Percentiles rank a stretch among this genome's conserved stretches.
phyloP scores from a whole-genome alignment of 2,113 vertebrate genomes.

The Erythrocercus mccallii region DNA sequence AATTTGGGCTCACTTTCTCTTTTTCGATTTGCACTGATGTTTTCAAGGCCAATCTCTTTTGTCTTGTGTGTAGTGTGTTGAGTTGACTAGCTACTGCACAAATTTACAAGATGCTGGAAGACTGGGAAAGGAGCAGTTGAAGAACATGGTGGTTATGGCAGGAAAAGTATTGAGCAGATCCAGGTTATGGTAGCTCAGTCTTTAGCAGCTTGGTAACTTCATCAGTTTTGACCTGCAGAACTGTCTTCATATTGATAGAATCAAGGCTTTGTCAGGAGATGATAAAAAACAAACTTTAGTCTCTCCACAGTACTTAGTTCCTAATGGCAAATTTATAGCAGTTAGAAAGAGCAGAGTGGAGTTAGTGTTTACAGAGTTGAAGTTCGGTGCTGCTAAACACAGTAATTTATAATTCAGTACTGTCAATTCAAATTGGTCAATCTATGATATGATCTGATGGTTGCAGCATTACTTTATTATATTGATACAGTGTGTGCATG shows the following conservation, averaged over 20 bases:
- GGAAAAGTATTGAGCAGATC: not conserved
- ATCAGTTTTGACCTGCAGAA: not conserved
- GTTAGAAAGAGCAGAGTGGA: not conserved
- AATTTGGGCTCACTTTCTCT: not conserved
- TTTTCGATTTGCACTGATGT: not conserved
- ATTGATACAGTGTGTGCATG: not conserved
- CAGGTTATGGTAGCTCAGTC: not conserved
- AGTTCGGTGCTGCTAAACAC: not conserved
- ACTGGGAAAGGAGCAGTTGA: not conserved
- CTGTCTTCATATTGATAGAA: not conserved
- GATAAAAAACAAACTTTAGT: not conserved
- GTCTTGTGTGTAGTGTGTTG: not conserved
- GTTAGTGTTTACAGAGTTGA: not conserved
- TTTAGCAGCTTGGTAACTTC: not conserved
- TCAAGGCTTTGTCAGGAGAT: not conserved
- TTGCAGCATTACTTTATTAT: not conserved
- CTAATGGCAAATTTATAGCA: not conserved
- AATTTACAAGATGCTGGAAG: not conserved
- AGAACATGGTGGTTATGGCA: not conserved
- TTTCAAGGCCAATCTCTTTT: not conserved
- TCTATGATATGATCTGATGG: not conserved
- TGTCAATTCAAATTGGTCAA: not conserved
- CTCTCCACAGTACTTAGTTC: not conserved
- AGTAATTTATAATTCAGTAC: not conserved
- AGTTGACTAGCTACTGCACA: not conserved